Evolutionary conservation across 2,888 invertebrate species (phyloP).

Genomic region (Cataglyphis altisquamis): DNA sequence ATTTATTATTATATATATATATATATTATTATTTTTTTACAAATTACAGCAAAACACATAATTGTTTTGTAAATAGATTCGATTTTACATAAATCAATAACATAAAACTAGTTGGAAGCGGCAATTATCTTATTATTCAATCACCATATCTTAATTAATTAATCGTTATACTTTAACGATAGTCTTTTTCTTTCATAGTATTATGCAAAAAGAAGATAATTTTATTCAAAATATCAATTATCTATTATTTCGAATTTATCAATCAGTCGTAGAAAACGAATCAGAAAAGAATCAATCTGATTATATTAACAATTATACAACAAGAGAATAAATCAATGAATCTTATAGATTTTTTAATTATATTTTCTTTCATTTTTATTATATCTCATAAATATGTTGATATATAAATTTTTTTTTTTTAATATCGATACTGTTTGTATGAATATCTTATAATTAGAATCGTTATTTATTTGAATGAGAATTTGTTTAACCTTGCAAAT

Average conservation of each 20-base stretch:
- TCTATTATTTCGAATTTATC: slow-evolving; percentile 15
- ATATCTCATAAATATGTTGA: not conserved
- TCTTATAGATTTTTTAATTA: not conserved
- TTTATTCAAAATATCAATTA: not conserved
- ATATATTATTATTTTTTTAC: not conserved
- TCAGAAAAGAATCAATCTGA: not conserved
- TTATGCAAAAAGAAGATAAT: not conserved
- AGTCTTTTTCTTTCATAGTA: not conserved
- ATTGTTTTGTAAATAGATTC: not conserved
- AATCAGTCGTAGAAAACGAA: not conserved
- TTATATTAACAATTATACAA: not conserved
- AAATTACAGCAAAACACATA: slow-evolving; percentile 16
- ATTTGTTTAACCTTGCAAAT: not conserved
- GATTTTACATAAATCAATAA: not conserved
- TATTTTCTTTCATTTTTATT: not conserved
- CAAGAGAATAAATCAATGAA: not conserved
- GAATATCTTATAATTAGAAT: not conserved
- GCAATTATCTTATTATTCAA: not conserved
- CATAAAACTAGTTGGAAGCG: not conserved
- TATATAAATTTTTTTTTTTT: not conserved
- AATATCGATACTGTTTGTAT: not conserved
- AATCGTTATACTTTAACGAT: not conserved
- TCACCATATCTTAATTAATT: not conserved
- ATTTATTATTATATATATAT: too few species aligned
- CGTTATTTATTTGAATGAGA: not conserved